phyloP scores from a whole-genome alignment of 2,888 invertebrate genomes.

The Andrena dorsata region DNA sequence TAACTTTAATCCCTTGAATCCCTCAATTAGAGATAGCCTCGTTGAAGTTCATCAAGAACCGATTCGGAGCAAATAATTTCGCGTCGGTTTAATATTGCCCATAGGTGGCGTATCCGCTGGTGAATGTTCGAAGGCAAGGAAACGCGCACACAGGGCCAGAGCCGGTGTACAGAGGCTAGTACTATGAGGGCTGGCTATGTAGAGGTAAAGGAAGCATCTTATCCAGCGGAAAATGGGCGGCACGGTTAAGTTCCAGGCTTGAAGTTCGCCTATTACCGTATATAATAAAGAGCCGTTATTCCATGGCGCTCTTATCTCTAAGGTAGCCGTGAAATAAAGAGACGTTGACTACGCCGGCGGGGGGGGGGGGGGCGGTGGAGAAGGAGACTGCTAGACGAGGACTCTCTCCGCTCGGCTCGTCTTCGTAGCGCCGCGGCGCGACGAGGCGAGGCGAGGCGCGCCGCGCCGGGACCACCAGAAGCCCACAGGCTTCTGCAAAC shows the following conservation, averaged over 20 bases:
- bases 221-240: slow-evolving; percentile 67
- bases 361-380: neutral
- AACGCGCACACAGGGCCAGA: neutral
- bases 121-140: slow-evolving; percentile 5
- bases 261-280: slow-evolving; percentile 75
- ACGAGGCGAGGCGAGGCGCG: neutral
- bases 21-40: neutral
- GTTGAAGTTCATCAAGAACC: neutral
- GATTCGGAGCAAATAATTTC: neutral
- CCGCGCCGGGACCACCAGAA: slow-evolving; percentile 30
- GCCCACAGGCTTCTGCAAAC: slow-evolving; percentile 69
- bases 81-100: slow-evolving; percentile 10
- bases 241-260: slow-evolving; percentile 71
- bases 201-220: slow-evolving; percentile 68
- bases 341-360: slow-evolving; percentile 59
- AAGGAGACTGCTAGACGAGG: slow-evolving; percentile 31
- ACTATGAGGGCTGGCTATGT: slow-evolving; percentile 27
- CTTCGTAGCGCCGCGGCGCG: slow-evolving; percentile 3
- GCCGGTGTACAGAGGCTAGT: slow-evolving; percentile 24
- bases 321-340: slow-evolving; percentile 74
- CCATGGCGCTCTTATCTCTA: slow-evolving; percentile 72
- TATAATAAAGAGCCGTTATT: slow-evolving; percentile 77
- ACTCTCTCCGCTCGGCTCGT: slow-evolving; percentile 23
- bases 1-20: neutral
- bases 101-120: neutral